Percentiles rank a stretch among this genome's conserved stretches.
These are phyloP conservation scores for Hermaeophaga mercurialis DNA, from an alignment of 2,888 invertebrate genomes.

Conservation along the genomic window DNA sequence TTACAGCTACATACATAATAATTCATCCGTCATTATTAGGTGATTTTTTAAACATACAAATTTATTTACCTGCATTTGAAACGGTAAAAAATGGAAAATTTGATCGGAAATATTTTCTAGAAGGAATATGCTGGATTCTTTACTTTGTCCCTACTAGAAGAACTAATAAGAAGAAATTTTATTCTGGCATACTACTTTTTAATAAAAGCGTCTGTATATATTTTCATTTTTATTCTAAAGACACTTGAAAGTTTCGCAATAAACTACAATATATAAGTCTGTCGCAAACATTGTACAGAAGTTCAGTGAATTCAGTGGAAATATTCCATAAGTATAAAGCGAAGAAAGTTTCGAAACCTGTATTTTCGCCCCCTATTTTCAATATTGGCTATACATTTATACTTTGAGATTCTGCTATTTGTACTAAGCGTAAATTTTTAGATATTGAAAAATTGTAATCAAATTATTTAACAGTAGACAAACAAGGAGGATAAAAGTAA, in stretches of 20 bases:
- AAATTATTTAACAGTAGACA: too few species aligned
- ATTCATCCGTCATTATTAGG: too few species aligned
- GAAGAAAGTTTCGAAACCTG: slow-evolving; percentile 23
- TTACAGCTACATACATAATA: too few species aligned
- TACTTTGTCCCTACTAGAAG: too few species aligned
- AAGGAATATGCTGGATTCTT: too few species aligned
- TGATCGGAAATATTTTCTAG: too few species aligned
- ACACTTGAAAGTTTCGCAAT: slow-evolving; percentile 26
- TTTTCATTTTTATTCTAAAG: slow-evolving; percentile 4
- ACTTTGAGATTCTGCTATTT: slow-evolving; percentile 17
- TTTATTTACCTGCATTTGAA: too few species aligned
- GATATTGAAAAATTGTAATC: not conserved
- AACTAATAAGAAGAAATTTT: too few species aligned
- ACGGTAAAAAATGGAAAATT: too few species aligned
- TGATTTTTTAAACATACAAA: too few species aligned
- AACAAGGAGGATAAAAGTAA: too few species aligned
- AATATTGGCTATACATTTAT: slow-evolving; percentile 21
- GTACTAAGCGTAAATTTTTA: not conserved
- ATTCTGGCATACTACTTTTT: not conserved
- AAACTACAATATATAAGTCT: slow-evolving; percentile 26
- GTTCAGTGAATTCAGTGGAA: slow-evolving; percentile 20
- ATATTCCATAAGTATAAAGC: slow-evolving; percentile 26
- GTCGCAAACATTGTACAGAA: slow-evolving; percentile 28
- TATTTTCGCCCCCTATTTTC: slow-evolving; percentile 7
- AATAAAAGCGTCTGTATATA: not conserved